Percentiles rank a stretch among this genome's conserved stretches.
phyloP scores from a whole-genome alignment of 2,888 invertebrate genomes.

The Epinotia demarniana region DNA sequence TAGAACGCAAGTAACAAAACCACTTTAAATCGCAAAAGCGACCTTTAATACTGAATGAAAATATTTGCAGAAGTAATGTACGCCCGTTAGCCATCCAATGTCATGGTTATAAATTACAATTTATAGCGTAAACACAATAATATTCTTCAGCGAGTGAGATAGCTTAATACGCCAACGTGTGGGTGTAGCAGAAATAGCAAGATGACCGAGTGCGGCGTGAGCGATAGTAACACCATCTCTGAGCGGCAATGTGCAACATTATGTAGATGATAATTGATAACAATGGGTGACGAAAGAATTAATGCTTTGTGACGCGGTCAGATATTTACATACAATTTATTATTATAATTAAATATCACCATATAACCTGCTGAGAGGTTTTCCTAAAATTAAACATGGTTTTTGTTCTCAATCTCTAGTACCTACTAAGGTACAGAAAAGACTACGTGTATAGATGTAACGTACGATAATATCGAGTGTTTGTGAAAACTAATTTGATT shows the following conservation, averaged over 20 bases:
- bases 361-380: too few relatives aligned
- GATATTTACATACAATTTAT: neutral
- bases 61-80: neutral
- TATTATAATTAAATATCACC: too few relatives aligned
- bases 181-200: neutral
- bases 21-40: neutral
- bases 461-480: too few relatives aligned
- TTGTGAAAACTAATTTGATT: too few relatives aligned
- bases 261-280: neutral
- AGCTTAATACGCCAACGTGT: neutral
- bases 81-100: neutral
- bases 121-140: neutral
- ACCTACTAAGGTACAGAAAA: too few relatives aligned
- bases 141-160: neutral
- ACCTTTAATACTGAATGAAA: neutral
- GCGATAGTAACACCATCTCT: conserved; percentile 13
- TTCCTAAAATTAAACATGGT: too few relatives aligned
- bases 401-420: too few relatives aligned
- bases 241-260: neutral
- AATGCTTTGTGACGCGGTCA: neutral
- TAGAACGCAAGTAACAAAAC: neutral
- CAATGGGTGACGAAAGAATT: neutral
- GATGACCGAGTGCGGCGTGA: neutral
- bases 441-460: too few relatives aligned
- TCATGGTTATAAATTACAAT: neutral